Base-by-base conservation (phyloP, 2,797 vertebrate species). In the Borostomias antarcticus region DNA sequence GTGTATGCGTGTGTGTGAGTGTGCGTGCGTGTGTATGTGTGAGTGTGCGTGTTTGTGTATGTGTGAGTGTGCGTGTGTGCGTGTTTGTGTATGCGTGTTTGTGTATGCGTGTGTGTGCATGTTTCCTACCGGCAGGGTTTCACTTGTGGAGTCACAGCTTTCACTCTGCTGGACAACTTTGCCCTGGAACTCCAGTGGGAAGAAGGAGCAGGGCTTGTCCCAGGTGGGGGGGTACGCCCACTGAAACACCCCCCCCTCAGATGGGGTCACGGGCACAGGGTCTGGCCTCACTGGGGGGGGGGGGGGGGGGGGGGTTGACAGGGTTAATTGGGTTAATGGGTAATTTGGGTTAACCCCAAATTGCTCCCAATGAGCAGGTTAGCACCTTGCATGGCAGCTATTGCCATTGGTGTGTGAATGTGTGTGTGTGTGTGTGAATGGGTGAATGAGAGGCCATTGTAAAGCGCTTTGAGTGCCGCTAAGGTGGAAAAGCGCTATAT, bases 221-320 rank as follows among this genome's bases (percentile, higher is more conserved):
- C 92, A 93, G 17, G 86, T 79, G 3, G 79, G 72, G 0, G 92
- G 90, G 67, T 76, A 76, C 23, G 45, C 62, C 91, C 91, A 92
- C 25, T 21, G 65, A 70, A 92, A 89, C 25, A 63, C 37, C 0
- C 50, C 79, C 0, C 62, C 60, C 3, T 66, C 19, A 4, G 13
- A 4, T 17, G 4, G 40, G 0, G 1, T 61, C 53, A 93, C n/a
- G 2, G 72, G 30, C 13, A 91, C 68, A 17, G 58, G 68, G 17
- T 45, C 87, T 0, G 92, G 92, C 32, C 74, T 88, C 61, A 90
- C 92, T 93, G 33, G 28, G 32, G 4, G 37, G 43, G 19, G 59
- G 65, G 25, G n/a, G 13, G 62, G 10, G 26, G 48, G 1, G n/a
- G n/a, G n/a, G n/a, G n/a, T n/a, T n/a, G n/a, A n/a, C n/a, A n/a